Conservation (phyloP, 2,113 vertebrate genomes). For the Neotoma lepida region DNA sequence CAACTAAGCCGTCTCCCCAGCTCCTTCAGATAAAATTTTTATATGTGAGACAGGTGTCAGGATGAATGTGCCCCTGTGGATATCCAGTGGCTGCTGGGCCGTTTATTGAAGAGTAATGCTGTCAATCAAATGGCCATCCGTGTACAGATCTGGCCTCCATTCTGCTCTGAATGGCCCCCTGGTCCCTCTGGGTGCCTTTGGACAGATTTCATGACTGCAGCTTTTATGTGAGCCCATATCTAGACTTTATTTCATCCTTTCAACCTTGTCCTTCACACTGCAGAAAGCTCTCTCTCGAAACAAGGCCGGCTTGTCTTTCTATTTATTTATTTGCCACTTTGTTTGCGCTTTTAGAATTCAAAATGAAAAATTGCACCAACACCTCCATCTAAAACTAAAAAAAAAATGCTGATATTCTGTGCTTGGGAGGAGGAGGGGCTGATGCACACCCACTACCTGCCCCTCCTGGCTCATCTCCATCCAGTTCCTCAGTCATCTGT, state of each 20-base stretch:
- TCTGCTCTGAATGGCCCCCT: fast-evolving
- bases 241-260: background rate
- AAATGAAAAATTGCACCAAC: background rate
- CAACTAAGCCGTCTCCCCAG: background rate
- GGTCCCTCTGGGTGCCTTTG: background rate
- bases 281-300: background rate
- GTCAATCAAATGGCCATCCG: background rate
- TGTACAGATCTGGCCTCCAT: background rate
- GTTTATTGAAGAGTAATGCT: background rate
- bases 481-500: fast-evolving
- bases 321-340: background rate
- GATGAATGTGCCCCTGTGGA: background rate
- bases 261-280: background rate
- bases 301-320: background rate
- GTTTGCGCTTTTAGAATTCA: background rate
- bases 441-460: fast-evolving
- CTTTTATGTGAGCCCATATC: background rate
- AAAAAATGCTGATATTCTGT: background rate
- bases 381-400: background rate
- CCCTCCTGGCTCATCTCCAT: background rate
- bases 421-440: background rate
- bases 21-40: background rate
- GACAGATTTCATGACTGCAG: fast-evolving
- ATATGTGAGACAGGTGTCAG: background rate
- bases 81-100: background rate